Evolutionary conservation across 2,797 vertebrate genomes (phyloP), one percentile per base, ranked within the genome.

Genomic region (Rhinoraja longicauda): DNA sequence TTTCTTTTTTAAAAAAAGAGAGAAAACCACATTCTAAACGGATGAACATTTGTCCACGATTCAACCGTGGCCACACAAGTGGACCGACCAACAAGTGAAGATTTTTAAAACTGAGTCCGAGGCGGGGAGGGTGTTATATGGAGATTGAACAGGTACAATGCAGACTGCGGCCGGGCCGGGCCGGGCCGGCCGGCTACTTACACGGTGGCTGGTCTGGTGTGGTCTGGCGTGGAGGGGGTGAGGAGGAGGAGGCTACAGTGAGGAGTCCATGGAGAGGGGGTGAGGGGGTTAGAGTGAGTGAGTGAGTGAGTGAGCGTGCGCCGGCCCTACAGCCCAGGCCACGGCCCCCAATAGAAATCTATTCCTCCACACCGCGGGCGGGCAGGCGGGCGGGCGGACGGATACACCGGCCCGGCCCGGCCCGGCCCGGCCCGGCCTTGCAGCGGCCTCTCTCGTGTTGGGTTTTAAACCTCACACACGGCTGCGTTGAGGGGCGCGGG

Each of bases 341-440:
- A 70, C 72, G 32, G 29, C 26, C 67, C 0, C 90, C 24, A 92
- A 92, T 92, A 92, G 90, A 92, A 92, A 92, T 92, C 90, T 92
- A 92, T 75, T 91, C 17, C 24, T 70, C 39, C 90, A 17, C 90
- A n/a, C n/a, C n/a, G n/a, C n/a, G n/a, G n/a, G n/a, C n/a, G n/a
- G n/a, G n/a, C n/a, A n/a, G n/a, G n/a, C n/a, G n/a, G n/a, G n/a
- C n/a, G 73, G 90, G 90, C 90, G 70, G 70, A 92, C 70, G 67
- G 72, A 73, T 92, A 92, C 90, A 75, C 64, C 1, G 26, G 36
- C 29, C 26, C 84, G 29, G 36, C n/a, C 26, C 84, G 29, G 29
- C 13, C n/a, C 1, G 26, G 36, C 29, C 26, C 84, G 29, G 36
- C n/a, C 26, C 84, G 29, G 29, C 13, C n/a, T 36, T 32, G 0